Conservation (phyloP, 1,140 invertebrate species). For the Bombus haemorrhoidalis region DNA sequence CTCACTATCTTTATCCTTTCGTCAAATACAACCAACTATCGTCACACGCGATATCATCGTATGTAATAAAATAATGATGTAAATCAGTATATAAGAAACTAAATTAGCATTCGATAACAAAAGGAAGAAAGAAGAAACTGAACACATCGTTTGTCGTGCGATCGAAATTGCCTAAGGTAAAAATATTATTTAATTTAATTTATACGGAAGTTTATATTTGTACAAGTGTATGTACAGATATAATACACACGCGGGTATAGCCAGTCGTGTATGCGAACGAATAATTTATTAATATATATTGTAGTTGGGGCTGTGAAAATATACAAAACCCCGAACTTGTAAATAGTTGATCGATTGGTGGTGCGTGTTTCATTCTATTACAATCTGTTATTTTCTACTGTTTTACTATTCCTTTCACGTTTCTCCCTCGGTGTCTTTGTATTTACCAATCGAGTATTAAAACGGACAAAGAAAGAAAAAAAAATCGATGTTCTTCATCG, state of each 20-base stretch:
- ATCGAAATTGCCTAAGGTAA: neutral
- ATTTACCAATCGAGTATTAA: slow-evolving; percentile 49
- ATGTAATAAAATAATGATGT: neutral
- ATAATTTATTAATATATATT: slow-evolving; percentile 52
- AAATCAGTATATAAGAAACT: neutral
- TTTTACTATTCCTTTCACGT: neutral
- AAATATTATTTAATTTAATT: slow-evolving; percentile 59
- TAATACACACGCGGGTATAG: neutral
- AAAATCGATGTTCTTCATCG: neutral
- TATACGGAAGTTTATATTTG: slow-evolving; percentile 40
- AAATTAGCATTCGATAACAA: neutral
- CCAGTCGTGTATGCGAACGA: neutral
- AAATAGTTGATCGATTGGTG: slow-evolving; percentile 60
- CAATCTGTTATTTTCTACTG: slow-evolving; percentile 10
- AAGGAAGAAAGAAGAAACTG: neutral
- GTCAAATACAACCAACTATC: no score
- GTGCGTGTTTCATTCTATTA: slow-evolving; percentile 23
- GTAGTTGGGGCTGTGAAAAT: slow-evolving; percentile 21
- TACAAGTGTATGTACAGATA: neutral
- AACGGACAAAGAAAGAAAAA: neutral
- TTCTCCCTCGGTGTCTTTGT: slow-evolving; percentile 13
- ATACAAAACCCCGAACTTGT: slow-evolving; percentile 42
- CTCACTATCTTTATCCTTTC: neutral
- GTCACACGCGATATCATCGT: neutral
- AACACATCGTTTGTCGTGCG: neutral